phyloP scores from a whole-genome alignment of 1,140 invertebrate genomes.

The Batillaria attramentaria region DNA sequence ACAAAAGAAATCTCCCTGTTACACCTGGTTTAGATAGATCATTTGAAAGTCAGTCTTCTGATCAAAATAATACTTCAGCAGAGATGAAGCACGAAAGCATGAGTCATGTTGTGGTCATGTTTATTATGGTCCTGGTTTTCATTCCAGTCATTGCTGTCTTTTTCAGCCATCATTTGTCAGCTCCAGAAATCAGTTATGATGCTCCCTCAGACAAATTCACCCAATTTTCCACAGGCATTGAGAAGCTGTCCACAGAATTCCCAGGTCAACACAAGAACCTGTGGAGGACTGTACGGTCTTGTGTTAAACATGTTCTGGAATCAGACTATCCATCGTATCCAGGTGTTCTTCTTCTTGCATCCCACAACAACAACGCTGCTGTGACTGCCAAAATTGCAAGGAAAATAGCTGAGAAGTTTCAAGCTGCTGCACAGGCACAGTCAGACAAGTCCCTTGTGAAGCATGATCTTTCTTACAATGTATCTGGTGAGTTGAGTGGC shows the following conservation, averaged over 20 bases:
- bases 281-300: slow-evolving; percentile 43
- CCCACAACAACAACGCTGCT: slow-evolving; percentile 24
- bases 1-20: background rate
- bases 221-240: background rate
- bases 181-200: background rate
- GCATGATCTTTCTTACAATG: slow-evolving; percentile 13
- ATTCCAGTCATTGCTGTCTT: background rate
- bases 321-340: slow-evolving; percentile 47
- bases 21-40: background rate
- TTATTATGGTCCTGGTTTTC: background rate
- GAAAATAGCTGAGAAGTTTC: slow-evolving; percentile 23
- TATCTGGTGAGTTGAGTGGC: no score
- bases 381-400: slow-evolving; percentile 18
- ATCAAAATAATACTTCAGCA: background rate
- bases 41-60: background rate
- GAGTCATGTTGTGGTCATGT: no score
- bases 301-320: slow-evolving; percentile 38
- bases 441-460: slow-evolving; percentile 28
- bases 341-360: slow-evolving; percentile 47
- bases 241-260: slow-evolving; percentile 26
- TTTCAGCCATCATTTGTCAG: background rate
- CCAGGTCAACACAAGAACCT: slow-evolving; percentile 37
- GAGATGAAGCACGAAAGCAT: background rate
- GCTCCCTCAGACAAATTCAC: background rate
- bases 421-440: slow-evolving; percentile 37